Base-by-base conservation (phyloP, 2,113 vertebrate species). In the Piprites chloris region DNA sequence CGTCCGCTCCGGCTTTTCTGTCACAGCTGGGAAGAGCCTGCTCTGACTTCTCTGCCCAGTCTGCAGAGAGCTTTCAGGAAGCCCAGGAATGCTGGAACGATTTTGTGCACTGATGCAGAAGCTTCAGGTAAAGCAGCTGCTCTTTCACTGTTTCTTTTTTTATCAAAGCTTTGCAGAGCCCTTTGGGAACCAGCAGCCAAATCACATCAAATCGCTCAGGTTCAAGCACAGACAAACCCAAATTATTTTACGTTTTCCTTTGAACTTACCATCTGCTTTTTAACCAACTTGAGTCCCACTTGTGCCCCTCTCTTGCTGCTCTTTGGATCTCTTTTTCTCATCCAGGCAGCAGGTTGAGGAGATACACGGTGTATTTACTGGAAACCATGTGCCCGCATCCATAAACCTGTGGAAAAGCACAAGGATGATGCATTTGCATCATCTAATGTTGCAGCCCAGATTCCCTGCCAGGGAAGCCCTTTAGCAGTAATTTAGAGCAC, bases 51-150 rank as follows among this genome's bases (percentile, higher is more conserved):
- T 27, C 77, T 42, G 13, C 41, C 16, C 33, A 2, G 26, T 0
- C 49, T 23, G 58, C 89, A 84, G 68, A 47, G 80, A 33, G 44
- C 32, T 44, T 33, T 14, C n/a, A 39, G 56, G 35, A 11, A 52
- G 50, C 18, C 17, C 44, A 21, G 89, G 19, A 61, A 14, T 5
- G 67, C 84, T 76, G 39, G 28, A 18, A 27, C 12, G 63, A 4
- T 50, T 79, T 28, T 76, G 62, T 41, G 58, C 87, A 72, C 39
- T 2, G 39, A 53, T 59, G 89, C 87, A 86, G 92, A 59, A 91
- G 49, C 87, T 76, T 56, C 87, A 91, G 84, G 86, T 59, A 32
- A 87, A 87, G 41, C 75, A 80, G 76, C 87, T 84, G 89, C 73
- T 69, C 85, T 18, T 58, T 22, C 77, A 7, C 59, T 7, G 26